These are phyloP conservation scores for Fragum sueziense DNA, from an alignment of 2,888 invertebrate genomes.

Conservation along the genomic window DNA sequence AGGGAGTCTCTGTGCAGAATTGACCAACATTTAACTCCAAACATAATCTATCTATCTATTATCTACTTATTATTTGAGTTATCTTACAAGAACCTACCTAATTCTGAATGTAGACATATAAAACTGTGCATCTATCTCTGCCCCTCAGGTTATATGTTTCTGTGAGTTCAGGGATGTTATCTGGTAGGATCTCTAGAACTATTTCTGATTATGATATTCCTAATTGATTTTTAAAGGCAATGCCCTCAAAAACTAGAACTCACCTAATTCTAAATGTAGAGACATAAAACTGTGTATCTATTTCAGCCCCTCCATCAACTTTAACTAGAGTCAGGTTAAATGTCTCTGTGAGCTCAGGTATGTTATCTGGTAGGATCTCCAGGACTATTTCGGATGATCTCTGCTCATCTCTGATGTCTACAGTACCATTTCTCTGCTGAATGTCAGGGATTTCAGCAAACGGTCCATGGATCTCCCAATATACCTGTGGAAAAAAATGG, in stretches of 20 bases:
- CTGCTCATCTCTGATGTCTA: conserved; percentile 66
- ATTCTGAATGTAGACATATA: conserved; percentile 74
- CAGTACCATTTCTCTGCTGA: conserved; percentile 70
- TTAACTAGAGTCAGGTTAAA: conserved; percentile 69
- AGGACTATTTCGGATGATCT: conserved; percentile 71
- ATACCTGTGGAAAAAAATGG: too few species aligned
- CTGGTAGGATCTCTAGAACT: conserved; percentile 73
- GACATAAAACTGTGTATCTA: conserved; percentile 68
- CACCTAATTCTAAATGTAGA: conserved; percentile 77
- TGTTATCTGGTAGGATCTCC: conserved; percentile 74
- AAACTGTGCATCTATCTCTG: conserved; percentile 73
- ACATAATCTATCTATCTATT: too few species aligned
- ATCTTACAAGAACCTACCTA: conserved; percentile 73
- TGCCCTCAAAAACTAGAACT: conserved; percentile 10
- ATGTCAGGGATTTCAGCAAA: conserved; percentile 67
- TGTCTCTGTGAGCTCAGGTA: conserved; percentile 77
- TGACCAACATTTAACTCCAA: too few species aligned
- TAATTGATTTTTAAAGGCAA: too few species aligned
- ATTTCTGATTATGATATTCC: conserved; percentile 70
- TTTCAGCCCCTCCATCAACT: conserved; percentile 80
- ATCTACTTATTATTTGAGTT: too few species aligned
- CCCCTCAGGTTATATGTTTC: conserved; percentile 79
- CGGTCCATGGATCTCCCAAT: conserved; percentile 74
- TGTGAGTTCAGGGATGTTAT: conserved; percentile 76
- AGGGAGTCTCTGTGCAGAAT: too few species aligned